These are phyloP conservation scores for Eulithis testata DNA, from an alignment of 2,888 invertebrate species.

Conservation along the genomic window DNA sequence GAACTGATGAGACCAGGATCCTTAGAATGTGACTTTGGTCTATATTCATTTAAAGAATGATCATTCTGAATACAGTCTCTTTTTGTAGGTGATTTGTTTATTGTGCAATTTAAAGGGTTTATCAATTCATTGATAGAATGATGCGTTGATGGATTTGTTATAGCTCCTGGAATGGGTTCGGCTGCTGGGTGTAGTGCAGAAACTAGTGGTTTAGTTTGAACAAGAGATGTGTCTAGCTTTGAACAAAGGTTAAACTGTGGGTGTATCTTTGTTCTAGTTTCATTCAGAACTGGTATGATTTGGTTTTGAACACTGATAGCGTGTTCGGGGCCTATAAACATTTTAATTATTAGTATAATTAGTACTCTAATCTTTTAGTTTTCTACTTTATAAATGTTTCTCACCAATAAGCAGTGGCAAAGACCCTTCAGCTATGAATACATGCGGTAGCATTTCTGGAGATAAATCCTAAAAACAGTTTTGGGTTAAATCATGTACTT, in stretches of 20 bases:
- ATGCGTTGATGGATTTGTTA: slow-evolving; percentile 10
- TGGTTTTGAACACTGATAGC: slow-evolving; percentile 4
- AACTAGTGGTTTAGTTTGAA: slow-evolving; percentile 8
- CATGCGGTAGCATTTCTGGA: slow-evolving; percentile 27
- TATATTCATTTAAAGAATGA: not conserved
- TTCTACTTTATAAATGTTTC: not conserved
- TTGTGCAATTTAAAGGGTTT: slow-evolving; percentile 9
- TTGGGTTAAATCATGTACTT: too few species aligned
- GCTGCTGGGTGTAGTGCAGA: not conserved
- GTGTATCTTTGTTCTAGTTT: not conserved
- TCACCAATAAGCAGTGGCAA: slow-evolving; percentile 44
- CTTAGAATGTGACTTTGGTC: not conserved
- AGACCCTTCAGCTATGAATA: slow-evolving; percentile 32
- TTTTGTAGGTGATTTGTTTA: slow-evolving; percentile 1
- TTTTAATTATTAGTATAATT: not conserved
- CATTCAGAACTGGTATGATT: slow-evolving; percentile 10
- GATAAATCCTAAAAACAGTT: slow-evolving; percentile 19
- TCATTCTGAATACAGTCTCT: slow-evolving; percentile 3
- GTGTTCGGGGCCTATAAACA: slow-evolving; percentile 23
- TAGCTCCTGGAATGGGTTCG: slow-evolving; percentile 4
- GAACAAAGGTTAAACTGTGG: slow-evolving; percentile 9
- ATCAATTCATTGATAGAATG: slow-evolving; percentile 16
- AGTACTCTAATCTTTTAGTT: not conserved
- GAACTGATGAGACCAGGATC: not conserved
- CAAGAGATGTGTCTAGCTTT: not conserved